Evolutionary conservation across 2,888 invertebrate species (phyloP).

Genomic region (Synergus gifuensis): DNA sequence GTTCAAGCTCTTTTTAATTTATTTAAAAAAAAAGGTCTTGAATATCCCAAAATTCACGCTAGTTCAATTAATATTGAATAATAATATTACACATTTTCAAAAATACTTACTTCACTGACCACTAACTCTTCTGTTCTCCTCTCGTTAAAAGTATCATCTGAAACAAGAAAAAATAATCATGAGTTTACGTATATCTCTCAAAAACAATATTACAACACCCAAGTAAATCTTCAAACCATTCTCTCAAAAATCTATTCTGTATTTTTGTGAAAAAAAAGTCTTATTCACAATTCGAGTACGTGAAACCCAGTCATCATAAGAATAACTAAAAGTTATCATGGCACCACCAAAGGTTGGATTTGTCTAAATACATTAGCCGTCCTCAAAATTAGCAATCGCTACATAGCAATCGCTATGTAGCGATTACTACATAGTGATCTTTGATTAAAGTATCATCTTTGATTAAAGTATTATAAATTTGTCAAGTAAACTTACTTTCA

Average conservation of each 20-base stretch:
- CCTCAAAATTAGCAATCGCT: too few relatives aligned
- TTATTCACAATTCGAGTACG: neutral
- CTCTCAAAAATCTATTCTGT: constrained; percentile 2
- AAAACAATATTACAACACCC: neutral
- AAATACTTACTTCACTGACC: constrained; percentile 64
- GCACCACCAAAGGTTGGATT: too few relatives aligned
- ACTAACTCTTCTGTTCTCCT: constrained; percentile 61
- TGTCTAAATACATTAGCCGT: too few relatives aligned
- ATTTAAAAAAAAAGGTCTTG: neutral
- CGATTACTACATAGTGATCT: neutral
- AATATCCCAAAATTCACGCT: too few relatives aligned
- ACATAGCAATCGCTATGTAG: too few relatives aligned
- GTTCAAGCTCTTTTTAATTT: neutral
- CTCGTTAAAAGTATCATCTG: constrained; percentile 66
- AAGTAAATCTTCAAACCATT: neutral
- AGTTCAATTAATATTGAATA: neutral
- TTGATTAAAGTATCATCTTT: neutral
- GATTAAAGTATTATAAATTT: neutral
- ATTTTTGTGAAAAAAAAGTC: neutral
- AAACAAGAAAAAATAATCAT: constrained; percentile 50
- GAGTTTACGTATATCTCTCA: neutral
- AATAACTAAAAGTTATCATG: too few relatives aligned
- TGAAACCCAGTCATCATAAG: too few relatives aligned
- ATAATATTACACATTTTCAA: neutral
- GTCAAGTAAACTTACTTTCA: constrained; percentile 63